Evolutionary conservation across 1,140 invertebrate species (phyloP).

Genomic region (Camponotus vicinus): DNA sequence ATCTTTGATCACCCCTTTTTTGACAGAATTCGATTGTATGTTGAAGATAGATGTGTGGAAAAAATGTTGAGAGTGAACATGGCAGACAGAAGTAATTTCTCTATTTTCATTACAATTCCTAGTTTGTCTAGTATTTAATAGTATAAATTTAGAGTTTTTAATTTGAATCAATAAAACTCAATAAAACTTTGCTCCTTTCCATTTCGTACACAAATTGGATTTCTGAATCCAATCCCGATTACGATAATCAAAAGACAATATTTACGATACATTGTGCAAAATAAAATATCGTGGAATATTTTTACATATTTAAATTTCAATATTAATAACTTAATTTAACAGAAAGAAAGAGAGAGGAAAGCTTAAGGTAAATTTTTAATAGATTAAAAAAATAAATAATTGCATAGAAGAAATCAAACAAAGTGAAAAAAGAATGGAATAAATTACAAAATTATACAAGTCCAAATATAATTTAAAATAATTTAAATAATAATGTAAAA

Average conservation of each 20-base stretch:
- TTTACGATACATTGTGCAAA: not conserved
- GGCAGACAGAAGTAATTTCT: slow-evolving; percentile 9
- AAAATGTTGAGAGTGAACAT: not conserved
- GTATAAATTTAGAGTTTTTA: not conserved
- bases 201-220: not conserved
- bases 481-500: too few relatives aligned
- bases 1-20: not conserved
- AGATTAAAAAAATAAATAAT: too few relatives aligned
- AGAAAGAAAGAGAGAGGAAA: too few relatives aligned
- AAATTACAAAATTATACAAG: too few relatives aligned
- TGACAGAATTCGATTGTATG: slow-evolving; percentile 16
- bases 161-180: slow-evolving; percentile 22
- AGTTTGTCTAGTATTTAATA: not conserved
- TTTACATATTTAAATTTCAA: slow-evolving; percentile 23
- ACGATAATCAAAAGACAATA: slow-evolving; percentile 39
- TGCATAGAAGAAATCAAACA: too few relatives aligned
- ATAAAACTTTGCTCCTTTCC: not conserved
- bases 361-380: too few relatives aligned
- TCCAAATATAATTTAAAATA: too few relatives aligned
- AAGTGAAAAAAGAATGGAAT: too few relatives aligned
- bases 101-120: slow-evolving; percentile 15
- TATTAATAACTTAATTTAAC: not conserved
- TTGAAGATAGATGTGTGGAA: not conserved
- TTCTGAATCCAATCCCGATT: not conserved
- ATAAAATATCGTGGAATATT: not conserved